A percentile compares a stretch with the other conserved stretches of the same genome.
Conservation (phyloP, 1,140 invertebrate species). For the Batillaria attramentaria region DNA sequence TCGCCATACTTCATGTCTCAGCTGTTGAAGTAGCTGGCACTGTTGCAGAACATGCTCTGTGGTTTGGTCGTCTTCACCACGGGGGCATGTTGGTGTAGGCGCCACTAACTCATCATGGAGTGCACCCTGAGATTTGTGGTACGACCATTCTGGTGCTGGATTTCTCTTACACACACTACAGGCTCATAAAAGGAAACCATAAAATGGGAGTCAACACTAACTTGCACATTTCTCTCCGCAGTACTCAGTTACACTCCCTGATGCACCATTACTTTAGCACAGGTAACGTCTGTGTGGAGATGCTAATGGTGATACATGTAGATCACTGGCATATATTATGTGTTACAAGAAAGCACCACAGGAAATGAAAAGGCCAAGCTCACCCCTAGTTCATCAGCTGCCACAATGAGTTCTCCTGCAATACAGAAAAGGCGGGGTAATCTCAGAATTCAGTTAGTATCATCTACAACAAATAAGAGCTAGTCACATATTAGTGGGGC, state of each 20-base stretch:
- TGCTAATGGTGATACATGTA: not conserved
- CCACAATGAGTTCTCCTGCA: not conserved
- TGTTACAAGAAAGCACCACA: not conserved
- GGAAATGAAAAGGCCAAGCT: not conserved
- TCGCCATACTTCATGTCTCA: not conserved
- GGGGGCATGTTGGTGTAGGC: too few species aligned
- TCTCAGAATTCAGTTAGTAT: not conserved
- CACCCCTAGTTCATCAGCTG: constrained; percentile 5
- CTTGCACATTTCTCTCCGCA: not conserved
- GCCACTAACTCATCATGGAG: too few species aligned
- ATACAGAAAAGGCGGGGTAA: not conserved
- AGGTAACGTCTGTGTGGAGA: not conserved
- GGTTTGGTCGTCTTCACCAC: too few species aligned
- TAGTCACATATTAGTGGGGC: not conserved
- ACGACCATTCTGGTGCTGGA: too few species aligned
- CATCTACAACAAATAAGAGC: not conserved
- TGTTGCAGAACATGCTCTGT: too few species aligned
- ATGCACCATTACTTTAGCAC: not conserved
- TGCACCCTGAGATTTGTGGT: too few species aligned
- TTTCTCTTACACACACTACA: too few species aligned
- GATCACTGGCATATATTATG: not conserved
- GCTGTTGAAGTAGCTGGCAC: too few species aligned
- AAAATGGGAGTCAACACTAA: not conserved
- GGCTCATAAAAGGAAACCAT: too few species aligned
- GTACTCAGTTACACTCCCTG: not conserved